Conservation (phyloP, 2,888 invertebrate species). For the Pegoplata infirma region DNA sequence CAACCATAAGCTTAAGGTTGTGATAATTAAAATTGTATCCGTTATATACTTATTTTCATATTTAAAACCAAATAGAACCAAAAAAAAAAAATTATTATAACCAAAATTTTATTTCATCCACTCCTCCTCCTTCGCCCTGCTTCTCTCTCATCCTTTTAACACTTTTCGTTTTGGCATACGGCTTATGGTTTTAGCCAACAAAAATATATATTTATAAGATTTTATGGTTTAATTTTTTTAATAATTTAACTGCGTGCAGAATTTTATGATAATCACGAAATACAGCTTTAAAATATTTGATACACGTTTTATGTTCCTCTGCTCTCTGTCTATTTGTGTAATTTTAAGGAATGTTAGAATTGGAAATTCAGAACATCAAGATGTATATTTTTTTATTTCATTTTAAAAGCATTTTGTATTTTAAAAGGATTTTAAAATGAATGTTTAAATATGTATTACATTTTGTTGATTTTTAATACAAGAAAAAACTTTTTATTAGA, state of each 20-base stretch:
- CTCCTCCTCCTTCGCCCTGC: conserved; percentile 19
- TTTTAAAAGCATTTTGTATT: neutral
- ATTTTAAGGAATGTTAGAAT: conserved; percentile 41
- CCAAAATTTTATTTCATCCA: conserved; percentile 28
- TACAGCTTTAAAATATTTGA: conserved; percentile 54
- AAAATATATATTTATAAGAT: conserved; percentile 66
- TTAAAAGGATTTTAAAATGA: conserved; percentile 12
- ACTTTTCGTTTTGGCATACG: conserved; percentile 20
- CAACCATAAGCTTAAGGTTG: conserved; percentile 77
- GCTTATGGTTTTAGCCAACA: conserved; percentile 64
- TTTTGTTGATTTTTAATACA: neutral
- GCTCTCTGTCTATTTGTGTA: conserved; percentile 20
- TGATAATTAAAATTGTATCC: conserved; percentile 77
- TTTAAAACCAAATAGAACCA: conserved; percentile 40
- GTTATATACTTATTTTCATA: conserved; percentile 68
- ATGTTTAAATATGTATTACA: neutral
- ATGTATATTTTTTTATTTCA: neutral
- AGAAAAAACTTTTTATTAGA: neutral
- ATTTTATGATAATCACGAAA: conserved; percentile 60
- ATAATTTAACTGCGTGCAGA: conserved; percentile 69
- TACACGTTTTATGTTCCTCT: conserved; percentile 55
- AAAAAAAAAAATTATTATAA: conserved; percentile 13
- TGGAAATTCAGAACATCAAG: conserved; percentile 14
- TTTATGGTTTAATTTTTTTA: conserved; percentile 74
- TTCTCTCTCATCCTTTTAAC: neutral